A percentile compares a stretch with the other conserved stretches of the same genome.
These are phyloP conservation scores for Hassar affinis DNA, from an alignment of 2,113 vertebrate genomes.

Conservation along the genomic window DNA sequence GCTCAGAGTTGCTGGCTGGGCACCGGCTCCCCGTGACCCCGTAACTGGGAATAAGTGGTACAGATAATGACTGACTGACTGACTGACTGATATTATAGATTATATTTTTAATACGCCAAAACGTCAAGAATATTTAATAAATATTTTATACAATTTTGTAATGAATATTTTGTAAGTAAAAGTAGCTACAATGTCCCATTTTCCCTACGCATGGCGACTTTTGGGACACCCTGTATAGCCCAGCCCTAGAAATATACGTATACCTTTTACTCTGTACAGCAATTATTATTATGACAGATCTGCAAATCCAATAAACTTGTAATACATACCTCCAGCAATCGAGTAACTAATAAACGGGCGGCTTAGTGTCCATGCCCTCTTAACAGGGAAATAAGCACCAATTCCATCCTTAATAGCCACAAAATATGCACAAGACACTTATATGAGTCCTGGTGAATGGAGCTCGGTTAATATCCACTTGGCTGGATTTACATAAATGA, in stretches of 20 bases:
- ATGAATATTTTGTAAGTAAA: too few relatives aligned
- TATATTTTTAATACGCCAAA: too few relatives aligned
- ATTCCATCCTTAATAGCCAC: slow-evolving; percentile 33
- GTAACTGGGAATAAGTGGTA: too few relatives aligned
- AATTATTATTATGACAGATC: not conserved
- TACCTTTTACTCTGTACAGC: not conserved
- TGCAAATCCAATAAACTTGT: not conserved
- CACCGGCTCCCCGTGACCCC: too few relatives aligned
- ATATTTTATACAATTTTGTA: too few relatives aligned
- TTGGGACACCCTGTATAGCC: too few relatives aligned
- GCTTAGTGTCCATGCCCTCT: slow-evolving; percentile 17
- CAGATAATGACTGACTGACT: too few relatives aligned
- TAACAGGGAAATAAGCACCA: slow-evolving; percentile 23
- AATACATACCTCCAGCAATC: not conserved
- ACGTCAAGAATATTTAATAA: too few relatives aligned
- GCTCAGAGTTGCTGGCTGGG: too few relatives aligned
- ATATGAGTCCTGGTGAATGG: slow-evolving; percentile 2
- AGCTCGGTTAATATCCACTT: slow-evolving; percentile 14
- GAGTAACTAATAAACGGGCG: not conserved
- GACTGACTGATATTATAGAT: too few relatives aligned
- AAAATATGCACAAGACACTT: slow-evolving; percentile 25
- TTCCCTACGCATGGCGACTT: too few relatives aligned
- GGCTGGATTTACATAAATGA: slow-evolving; percentile 26
- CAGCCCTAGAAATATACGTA: not conserved
- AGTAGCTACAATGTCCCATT: too few relatives aligned